Percentiles rank a stretch among this genome's conserved stretches.
Conservation (phyloP, 2,797 vertebrate genomes). For the Sebastes steindachneri region DNA sequence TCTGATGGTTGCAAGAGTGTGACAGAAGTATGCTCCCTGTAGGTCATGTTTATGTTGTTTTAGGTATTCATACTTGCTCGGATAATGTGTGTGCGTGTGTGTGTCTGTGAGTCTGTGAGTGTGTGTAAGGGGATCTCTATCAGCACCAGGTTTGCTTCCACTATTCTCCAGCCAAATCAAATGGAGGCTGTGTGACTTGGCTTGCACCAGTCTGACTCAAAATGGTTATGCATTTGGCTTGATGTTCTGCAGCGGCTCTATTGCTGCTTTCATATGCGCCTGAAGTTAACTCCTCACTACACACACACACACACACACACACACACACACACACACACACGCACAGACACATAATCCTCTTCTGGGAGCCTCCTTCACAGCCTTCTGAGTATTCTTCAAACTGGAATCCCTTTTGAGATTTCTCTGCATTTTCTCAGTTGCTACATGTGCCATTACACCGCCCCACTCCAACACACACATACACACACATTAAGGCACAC, state of each 20-base stretch:
- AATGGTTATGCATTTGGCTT: conserved; percentile 44
- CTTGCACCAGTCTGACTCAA: conserved; percentile 35
- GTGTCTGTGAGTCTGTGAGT: neutral
- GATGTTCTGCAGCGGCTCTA: conserved; percentile 16
- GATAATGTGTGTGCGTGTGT: neutral
- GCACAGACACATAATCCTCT: neutral
- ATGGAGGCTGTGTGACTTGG: conserved; percentile 73
- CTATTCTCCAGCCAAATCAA: conserved; percentile 75
- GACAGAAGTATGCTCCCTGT: neutral
- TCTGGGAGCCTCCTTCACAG: neutral
- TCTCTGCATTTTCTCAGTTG: neutral
- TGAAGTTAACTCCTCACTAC: neutral
- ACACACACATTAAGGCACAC: neutral
- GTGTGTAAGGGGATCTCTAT: conserved; percentile 54
- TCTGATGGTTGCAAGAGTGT: neutral
- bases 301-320: conserved; percentile 13
- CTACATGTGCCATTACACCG: neutral
- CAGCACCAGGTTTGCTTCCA: conserved; percentile 56
- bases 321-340: conserved; percentile 7
- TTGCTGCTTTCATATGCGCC: conserved; percentile 20
- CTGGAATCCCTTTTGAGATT: conserved; percentile 13
- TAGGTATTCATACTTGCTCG: conserved; percentile 14
- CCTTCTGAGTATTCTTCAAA: neutral
- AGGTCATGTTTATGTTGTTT: conserved; percentile 5
- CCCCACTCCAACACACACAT: neutral